A percentile compares a stretch with the other conserved stretches of the same genome.
These are phyloP conservation scores for Nyctalus aviator DNA, from an alignment of 2,797 vertebrate species.

Conservation along the genomic window DNA sequence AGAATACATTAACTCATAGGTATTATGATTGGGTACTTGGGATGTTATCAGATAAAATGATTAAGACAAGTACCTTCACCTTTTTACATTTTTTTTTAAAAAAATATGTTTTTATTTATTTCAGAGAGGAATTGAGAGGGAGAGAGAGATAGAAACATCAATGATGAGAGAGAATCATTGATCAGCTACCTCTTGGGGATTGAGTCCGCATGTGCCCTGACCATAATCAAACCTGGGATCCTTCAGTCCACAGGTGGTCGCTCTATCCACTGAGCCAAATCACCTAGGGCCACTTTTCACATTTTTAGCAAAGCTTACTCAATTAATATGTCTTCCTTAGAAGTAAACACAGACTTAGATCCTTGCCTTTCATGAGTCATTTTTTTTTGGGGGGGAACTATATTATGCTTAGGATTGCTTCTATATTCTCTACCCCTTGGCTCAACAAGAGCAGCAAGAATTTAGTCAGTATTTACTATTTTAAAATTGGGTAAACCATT, in stretches of 20 bases:
- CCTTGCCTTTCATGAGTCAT: background rate
- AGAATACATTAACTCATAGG: background rate
- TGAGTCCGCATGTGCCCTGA: too few relatives aligned
- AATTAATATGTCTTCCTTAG: background rate
- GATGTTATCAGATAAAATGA: background rate
- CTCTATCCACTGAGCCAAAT: too few relatives aligned
- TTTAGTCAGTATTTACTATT: background rate
- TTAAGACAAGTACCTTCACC: background rate
- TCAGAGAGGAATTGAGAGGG: too few relatives aligned
- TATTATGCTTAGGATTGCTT: background rate
- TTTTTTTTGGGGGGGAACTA: background rate
- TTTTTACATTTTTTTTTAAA: background rate
- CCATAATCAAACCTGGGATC: too few relatives aligned
- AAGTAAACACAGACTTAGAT: background rate
- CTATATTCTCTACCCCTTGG: background rate
- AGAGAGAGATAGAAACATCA: too few relatives aligned
- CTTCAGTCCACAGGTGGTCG: too few relatives aligned
- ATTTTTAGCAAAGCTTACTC: constrained; percentile 22
- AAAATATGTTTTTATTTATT: too few relatives aligned
- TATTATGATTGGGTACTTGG: background rate
- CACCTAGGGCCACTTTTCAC: background rate
- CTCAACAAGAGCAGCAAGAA: background rate
- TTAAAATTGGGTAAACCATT: background rate
- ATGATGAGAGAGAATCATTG: too few relatives aligned
- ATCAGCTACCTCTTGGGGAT: too few relatives aligned